phyloP scores from a whole-genome alignment of 2,888 invertebrate species.

The Drosophila suboccidentalis region DNA sequence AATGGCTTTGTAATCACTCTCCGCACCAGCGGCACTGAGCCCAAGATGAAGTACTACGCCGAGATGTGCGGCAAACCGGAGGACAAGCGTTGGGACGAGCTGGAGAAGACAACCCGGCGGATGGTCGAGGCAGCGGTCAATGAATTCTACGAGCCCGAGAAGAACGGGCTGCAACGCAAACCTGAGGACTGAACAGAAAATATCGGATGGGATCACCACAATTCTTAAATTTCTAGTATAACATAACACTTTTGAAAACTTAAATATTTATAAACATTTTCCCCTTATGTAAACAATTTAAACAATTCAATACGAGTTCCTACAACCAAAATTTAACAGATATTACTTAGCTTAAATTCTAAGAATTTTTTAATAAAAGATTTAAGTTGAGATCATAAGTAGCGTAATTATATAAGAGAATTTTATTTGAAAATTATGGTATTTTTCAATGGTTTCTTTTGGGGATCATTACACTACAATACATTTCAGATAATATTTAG shows the following conservation, averaged over 20 bases:
- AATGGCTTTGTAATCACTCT: constrained; percentile 95
- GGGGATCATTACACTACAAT: too few species aligned
- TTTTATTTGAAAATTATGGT: too few species aligned
- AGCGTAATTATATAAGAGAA: too few species aligned
- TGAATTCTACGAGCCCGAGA: constrained; percentile 92
- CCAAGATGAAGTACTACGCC: constrained; percentile 99
- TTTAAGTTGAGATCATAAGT: too few species aligned
- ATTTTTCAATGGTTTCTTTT: too few species aligned
- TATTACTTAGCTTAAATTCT: too few species aligned
- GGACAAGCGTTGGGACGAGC: constrained; percentile 88
- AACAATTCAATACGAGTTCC: too few species aligned
- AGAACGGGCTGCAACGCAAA: constrained; percentile 87
- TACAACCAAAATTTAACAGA: too few species aligned
- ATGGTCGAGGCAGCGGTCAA: constrained; percentile 92
- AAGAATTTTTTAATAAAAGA: too few species aligned
- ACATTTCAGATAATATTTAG: too few species aligned
- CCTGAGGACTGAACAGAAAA: constrained; percentile 25
- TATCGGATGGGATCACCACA: not conserved
- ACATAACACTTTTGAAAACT: not conserved
- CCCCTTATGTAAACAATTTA: too few species aligned
- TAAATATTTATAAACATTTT: not conserved
- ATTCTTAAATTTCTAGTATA: not conserved
- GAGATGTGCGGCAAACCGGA: constrained; percentile 92
- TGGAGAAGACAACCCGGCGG: constrained; percentile 88
- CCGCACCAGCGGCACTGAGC: constrained; percentile 99